A percentile compares a stretch with the other conserved stretches of the same genome.
These are phyloP conservation scores for Chrysolina haemoptera DNA, from an alignment of 2,888 invertebrate species.

Conservation along the genomic window DNA sequence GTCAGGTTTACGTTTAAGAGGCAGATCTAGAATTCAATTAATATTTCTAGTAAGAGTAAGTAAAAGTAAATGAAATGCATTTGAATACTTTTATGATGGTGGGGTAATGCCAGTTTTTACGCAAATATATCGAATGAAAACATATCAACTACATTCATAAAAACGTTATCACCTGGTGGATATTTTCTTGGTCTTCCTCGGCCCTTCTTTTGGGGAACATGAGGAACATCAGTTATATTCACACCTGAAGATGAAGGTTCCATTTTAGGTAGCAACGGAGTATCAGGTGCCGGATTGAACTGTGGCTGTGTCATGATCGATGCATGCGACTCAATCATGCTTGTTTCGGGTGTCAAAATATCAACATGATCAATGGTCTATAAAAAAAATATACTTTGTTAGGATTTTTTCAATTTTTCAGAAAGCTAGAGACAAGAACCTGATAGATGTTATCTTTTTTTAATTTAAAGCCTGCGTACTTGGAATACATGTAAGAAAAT, in stretches of 20 bases:
- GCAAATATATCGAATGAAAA: not conserved
- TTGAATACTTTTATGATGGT: too few relatives aligned
- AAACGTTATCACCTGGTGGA: constrained; percentile 32
- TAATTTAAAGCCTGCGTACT: too few relatives aligned
- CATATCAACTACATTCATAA: not conserved
- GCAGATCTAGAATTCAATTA: too few relatives aligned
- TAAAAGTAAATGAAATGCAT: too few relatives aligned
- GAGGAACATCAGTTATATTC: constrained; percentile 58
- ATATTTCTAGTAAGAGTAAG: too few relatives aligned
- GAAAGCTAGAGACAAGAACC: too few relatives aligned
- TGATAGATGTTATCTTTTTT: too few relatives aligned
- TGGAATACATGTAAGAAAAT: too few relatives aligned
- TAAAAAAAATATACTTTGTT: constrained; percentile 24
- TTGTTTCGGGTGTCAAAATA: constrained; percentile 48
- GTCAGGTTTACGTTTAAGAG: too few relatives aligned
- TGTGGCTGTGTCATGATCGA: constrained; percentile 3
- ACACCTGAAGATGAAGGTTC: not conserved
- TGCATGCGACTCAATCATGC: constrained; percentile 38
- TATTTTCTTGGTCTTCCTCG: constrained; percentile 73
- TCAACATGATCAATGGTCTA: constrained; percentile 53
- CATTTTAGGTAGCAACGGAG: not conserved
- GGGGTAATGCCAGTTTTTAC: too few relatives aligned
- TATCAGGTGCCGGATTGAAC: constrained; percentile 47
- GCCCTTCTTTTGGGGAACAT: constrained; percentile 70
- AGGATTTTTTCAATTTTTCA: too few relatives aligned